Conservation (phyloP, 2,888 invertebrate genomes). For the Cerceris rybyensis region DNA sequence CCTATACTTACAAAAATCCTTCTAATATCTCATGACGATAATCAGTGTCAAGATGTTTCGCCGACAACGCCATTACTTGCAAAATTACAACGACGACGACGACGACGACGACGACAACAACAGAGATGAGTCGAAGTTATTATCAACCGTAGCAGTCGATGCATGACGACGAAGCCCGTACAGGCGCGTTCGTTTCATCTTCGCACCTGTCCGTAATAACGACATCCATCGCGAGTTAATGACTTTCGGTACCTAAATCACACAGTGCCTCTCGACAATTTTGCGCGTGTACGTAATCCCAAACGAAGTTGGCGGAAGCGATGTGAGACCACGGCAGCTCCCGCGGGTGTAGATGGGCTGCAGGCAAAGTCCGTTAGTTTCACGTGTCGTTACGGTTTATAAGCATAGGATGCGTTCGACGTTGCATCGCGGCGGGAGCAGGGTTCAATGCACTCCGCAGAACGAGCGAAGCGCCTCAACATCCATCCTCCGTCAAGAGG, state of each 20-base stretch:
- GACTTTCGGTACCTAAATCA: slow-evolving; percentile 37
- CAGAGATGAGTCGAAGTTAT: slow-evolving; percentile 16
- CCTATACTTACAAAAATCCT: neutral
- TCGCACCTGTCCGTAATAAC: slow-evolving; percentile 35
- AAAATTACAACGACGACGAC: neutral
- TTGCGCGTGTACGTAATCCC: slow-evolving; percentile 44
- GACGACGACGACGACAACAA: neutral
- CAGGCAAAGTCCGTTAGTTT: slow-evolving; percentile 74
- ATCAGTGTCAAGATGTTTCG: neutral
- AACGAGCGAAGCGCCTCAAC: slow-evolving; percentile 65
- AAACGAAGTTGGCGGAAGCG: slow-evolving; percentile 46
- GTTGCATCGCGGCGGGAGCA: slow-evolving; percentile 60
- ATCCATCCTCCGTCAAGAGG: slow-evolving; percentile 65
- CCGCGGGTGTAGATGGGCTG: slow-evolving; percentile 67
- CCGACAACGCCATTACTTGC: neutral
- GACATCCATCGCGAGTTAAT: slow-evolving; percentile 45
- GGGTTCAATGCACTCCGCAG: slow-evolving; percentile 73
- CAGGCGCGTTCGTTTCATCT: slow-evolving; percentile 19
- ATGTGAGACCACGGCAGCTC: slow-evolving; percentile 41
- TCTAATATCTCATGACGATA: neutral
- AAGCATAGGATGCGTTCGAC: slow-evolving; percentile 76
- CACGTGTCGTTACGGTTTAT: slow-evolving; percentile 79
- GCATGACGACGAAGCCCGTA: slow-evolving; percentile 2
- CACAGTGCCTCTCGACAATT: slow-evolving; percentile 28
- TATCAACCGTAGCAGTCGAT: neutral